Conservation (phyloP, 2,113 vertebrate species). For the Leucopsar rothschildi region DNA sequence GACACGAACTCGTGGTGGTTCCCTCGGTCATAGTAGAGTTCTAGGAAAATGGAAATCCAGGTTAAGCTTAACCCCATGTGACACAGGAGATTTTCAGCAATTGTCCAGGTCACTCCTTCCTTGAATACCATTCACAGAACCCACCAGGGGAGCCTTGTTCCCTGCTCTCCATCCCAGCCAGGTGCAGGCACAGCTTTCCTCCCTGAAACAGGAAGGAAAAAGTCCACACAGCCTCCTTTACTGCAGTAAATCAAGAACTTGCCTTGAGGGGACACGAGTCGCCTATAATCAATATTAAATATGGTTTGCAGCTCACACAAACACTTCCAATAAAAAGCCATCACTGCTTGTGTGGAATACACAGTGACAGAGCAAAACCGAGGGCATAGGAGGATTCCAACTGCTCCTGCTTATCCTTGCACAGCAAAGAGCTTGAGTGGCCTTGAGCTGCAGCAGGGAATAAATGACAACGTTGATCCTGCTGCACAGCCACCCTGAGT, state of each 20-base stretch:
- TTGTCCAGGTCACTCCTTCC: neutral
- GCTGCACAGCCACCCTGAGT: neutral
- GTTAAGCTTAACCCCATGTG: neutral
- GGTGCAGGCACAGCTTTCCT: neutral
- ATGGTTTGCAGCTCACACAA: neutral
- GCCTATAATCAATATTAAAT: neutral
- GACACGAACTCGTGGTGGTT: constrained; percentile 99
- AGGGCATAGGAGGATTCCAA: neutral
- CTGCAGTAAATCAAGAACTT: neutral
- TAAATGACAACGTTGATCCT: neutral
- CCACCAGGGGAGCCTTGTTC: neutral
- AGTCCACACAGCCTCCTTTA: neutral
- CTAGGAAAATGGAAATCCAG: constrained; percentile 63
- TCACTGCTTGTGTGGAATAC: neutral
- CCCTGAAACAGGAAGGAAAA: neutral
- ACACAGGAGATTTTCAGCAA: neutral
- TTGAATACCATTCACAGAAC: neutral
- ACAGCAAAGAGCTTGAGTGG: neutral
- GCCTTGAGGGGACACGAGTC: neutral
- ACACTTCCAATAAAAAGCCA: neutral
- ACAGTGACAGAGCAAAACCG: neutral
- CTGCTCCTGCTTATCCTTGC: neutral
- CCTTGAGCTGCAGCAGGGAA: neutral
- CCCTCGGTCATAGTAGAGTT: constrained; percentile 96
- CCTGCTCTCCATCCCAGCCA: neutral